Percentiles rank a stretch among this genome's conserved stretches.
phyloP scores from a whole-genome alignment of 2,888 invertebrate genomes.

The Harmothoe impar region DNA sequence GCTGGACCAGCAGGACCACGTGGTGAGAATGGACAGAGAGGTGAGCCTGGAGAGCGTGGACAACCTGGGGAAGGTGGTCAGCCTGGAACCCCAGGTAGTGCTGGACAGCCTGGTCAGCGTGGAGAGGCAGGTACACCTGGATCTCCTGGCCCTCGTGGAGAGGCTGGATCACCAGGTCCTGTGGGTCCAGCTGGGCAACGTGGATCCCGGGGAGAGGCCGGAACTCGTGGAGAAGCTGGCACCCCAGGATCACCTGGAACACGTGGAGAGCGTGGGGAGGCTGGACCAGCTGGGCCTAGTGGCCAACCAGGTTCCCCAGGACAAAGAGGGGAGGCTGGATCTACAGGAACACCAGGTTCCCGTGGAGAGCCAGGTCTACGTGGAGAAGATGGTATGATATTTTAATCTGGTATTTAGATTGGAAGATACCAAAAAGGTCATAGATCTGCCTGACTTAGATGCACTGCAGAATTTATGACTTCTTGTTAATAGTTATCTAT shows the following conservation, averaged over 20 bases:
- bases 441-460: too few species aligned
- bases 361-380: slow-evolving; percentile 54
- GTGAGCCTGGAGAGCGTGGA: slow-evolving; percentile 46
- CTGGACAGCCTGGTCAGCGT: slow-evolving; percentile 60
- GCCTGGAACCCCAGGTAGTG: slow-evolving; percentile 66
- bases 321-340: slow-evolving; percentile 57
- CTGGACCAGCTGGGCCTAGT: slow-evolving; percentile 65
- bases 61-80: slow-evolving; percentile 64
- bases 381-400: slow-evolving; percentile 55
- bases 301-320: slow-evolving; percentile 67
- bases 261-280: slow-evolving; percentile 60
- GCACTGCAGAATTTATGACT: too few species aligned
- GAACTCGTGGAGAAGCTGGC: slow-evolving; percentile 61
- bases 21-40: slow-evolving; percentile 55
- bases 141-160: slow-evolving; percentile 86
- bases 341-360: slow-evolving; percentile 41
- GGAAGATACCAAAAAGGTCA: too few species aligned
- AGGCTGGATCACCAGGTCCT: slow-evolving; percentile 76
- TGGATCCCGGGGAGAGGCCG: slow-evolving; percentile 67
- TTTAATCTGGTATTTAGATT: too few species aligned
- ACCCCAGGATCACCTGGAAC: slow-evolving; percentile 57
- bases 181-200: slow-evolving; percentile 60
- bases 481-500: too few species aligned
- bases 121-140: slow-evolving; percentile 91
- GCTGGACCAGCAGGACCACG: slow-evolving; percentile 66